These are phyloP conservation scores for Ictidomys tridecemlineatus DNA, from an alignment of 2,113 vertebrate species.

Conservation along the genomic window DNA sequence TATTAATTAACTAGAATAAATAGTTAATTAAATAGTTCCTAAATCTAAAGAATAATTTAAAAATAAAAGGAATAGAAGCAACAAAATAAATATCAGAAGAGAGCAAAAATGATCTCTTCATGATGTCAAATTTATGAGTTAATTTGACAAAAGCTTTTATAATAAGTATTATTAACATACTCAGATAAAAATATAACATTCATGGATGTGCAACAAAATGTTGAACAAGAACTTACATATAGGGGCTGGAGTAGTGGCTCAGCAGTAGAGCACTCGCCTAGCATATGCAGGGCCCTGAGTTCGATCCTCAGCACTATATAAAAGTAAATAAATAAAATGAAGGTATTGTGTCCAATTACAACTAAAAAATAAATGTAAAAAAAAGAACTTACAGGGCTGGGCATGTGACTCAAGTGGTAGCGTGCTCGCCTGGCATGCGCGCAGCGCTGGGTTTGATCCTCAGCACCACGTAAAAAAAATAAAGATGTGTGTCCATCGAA, in stretches of 20 bases:
- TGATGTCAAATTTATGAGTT: not conserved
- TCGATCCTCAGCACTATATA: too few relatives aligned
- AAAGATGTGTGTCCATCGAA: too few relatives aligned
- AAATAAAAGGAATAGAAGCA: not conserved
- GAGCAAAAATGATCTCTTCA: not conserved
- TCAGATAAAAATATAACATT: not conserved
- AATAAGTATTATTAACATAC: not conserved
- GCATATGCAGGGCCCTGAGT: too few relatives aligned
- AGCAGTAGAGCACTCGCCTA: too few relatives aligned
- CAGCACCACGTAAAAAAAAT: too few relatives aligned
- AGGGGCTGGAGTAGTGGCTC: not conserved
- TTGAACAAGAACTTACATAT: not conserved
- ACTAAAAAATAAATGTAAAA: too few relatives aligned
- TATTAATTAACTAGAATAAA: not conserved
- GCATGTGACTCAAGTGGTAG: too few relatives aligned
- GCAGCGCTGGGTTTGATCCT: too few relatives aligned
- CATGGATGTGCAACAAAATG: conserved; percentile 29
- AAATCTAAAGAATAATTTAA: not conserved
- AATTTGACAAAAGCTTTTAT: not conserved
- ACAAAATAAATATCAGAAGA: not conserved
- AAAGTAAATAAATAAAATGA: too few relatives aligned
- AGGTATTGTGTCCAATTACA: too few relatives aligned
- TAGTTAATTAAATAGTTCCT: not conserved
- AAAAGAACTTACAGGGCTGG: too few relatives aligned
- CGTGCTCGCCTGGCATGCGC: too few relatives aligned